These are phyloP conservation scores for Dynastes hyllus DNA, from an alignment of 2,888 invertebrate species.

Conservation along the genomic window DNA sequence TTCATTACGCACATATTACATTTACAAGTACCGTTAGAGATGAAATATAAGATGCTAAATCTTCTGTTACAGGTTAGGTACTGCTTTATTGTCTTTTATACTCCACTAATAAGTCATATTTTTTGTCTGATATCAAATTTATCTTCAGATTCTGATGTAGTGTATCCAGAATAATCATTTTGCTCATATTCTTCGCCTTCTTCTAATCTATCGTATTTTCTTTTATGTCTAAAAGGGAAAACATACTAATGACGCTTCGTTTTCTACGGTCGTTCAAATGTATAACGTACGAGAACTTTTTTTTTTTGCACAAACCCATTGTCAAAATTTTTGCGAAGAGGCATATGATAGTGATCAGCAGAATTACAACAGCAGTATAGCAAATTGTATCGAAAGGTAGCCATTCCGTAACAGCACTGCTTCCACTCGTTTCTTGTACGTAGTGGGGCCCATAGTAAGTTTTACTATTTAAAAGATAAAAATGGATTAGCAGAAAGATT, in stretches of 20 bases:
- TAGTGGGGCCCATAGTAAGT: slow-evolving; percentile 43
- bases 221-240: slow-evolving; percentile 15
- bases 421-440: slow-evolving; percentile 58
- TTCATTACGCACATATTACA: too few relatives aligned
- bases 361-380: slow-evolving; percentile 55
- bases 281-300: slow-evolving; percentile 49
- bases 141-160: slow-evolving; percentile 62
- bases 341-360: slow-evolving; percentile 52
- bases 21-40: too few relatives aligned
- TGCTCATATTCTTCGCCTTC: slow-evolving; percentile 57
- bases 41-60: too few relatives aligned
- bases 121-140: slow-evolving; percentile 62
- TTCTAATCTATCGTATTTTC: slow-evolving; percentile 54
- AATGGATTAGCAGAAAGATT: background rate
- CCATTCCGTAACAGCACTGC: slow-evolving; percentile 59
- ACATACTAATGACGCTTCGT: background rate
- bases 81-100: too few relatives aligned
- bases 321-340: slow-evolving; percentile 49
- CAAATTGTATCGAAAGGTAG: slow-evolving; percentile 62
- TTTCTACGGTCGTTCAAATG: background rate
- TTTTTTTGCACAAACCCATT: slow-evolving; percentile 50
- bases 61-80: too few relatives aligned
- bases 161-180: slow-evolving; percentile 56
- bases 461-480: slow-evolving; percentile 28
- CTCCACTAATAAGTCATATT: slow-evolving; percentile 5